phyloP scores from a whole-genome alignment of 2,888 invertebrate genomes.

The Bellardia pandia region DNA sequence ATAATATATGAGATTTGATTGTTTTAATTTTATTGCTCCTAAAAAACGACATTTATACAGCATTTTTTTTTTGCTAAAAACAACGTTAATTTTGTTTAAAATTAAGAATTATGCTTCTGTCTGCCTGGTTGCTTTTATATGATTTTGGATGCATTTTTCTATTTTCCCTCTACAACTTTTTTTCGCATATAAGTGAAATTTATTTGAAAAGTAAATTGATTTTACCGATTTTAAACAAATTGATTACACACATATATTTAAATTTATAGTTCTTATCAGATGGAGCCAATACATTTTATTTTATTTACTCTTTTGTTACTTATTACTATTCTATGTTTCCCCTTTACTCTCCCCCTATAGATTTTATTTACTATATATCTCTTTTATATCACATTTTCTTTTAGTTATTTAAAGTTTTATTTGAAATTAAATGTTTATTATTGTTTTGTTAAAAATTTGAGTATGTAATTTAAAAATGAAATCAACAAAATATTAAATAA shows the following conservation, averaged over 20 bases:
- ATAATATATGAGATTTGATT: constrained; percentile 3
- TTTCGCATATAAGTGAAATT: background rate
- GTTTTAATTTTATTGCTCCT: background rate
- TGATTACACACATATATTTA: no score
- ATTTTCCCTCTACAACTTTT: background rate
- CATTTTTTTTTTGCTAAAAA: constrained; percentile 43
- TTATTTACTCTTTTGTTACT: background rate
- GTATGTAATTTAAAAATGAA: constrained; percentile 3
- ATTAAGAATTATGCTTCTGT: background rate
- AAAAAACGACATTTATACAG: constrained; percentile 43
- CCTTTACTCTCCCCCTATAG: background rate
- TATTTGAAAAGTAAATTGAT: background rate
- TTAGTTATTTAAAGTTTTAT: constrained; percentile 40
- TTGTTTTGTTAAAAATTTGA: constrained; percentile 39
- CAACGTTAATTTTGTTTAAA: background rate
- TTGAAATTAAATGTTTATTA: constrained; percentile 38
- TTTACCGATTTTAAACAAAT: background rate
- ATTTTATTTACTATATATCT: constrained; percentile 15
- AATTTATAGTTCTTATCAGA: no score
- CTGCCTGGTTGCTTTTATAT: constrained; percentile 26
- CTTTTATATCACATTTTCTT: constrained; percentile 5
- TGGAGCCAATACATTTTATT: background rate
- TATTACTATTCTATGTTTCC: background rate
- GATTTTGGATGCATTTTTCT: constrained; percentile 2
- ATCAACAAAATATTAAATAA: background rate